Evolutionary conservation across 2,797 vertebrate genomes (phyloP).

Genomic region (Phylloscopus collybita): DNA sequence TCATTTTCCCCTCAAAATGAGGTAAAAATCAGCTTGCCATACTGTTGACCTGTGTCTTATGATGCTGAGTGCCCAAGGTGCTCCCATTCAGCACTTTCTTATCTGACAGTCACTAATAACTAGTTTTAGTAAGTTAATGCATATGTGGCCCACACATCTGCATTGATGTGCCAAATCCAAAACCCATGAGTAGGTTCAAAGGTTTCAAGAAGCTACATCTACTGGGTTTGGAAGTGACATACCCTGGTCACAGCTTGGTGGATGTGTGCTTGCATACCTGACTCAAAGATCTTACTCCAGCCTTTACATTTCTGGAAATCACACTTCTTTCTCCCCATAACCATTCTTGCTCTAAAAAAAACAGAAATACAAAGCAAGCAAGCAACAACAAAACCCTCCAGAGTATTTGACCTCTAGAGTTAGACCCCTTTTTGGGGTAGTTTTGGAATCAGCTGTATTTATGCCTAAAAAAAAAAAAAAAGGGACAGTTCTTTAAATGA

Average conservation of each 20-base stretch:
- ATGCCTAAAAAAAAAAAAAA: slow-evolving; percentile 39
- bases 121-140: not conserved
- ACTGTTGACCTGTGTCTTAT: not conserved
- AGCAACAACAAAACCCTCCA: not conserved
- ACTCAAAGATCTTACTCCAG: not conserved
- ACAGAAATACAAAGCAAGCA: not conserved
- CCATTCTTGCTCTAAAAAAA: not conserved
- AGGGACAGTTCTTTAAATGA: slow-evolving; percentile 66
- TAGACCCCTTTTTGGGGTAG: slow-evolving; percentile 5
- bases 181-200: not conserved
- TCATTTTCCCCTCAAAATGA: not conserved
- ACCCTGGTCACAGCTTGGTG: not conserved
- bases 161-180: not conserved
- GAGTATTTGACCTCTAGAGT: slow-evolving; percentile 18
- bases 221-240: not conserved
- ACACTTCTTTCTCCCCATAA: not conserved
- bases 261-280: not conserved
- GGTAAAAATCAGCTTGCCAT: not conserved
- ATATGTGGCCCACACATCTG: not conserved
- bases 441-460: slow-evolving; percentile 43
- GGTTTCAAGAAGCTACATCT: not conserved
- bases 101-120: not conserved
- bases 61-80: not conserved
- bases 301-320: not conserved
- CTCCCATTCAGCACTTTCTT: not conserved